Percentiles rank a stretch among this genome's conserved stretches.
phyloP scores from a whole-genome alignment of 2,113 vertebrate species.

The Bubo scandiacus region DNA sequence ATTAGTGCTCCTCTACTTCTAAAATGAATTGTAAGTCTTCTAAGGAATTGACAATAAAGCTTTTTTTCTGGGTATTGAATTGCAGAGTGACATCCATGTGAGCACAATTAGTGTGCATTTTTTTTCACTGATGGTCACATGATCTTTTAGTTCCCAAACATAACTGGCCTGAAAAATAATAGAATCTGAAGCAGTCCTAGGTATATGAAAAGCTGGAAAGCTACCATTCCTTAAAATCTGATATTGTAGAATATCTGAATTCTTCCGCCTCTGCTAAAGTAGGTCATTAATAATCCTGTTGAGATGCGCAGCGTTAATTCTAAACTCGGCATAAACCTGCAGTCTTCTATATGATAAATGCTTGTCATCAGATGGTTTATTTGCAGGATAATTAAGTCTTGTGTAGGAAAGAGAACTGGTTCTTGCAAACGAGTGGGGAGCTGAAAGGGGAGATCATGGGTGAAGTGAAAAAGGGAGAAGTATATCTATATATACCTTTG shows the following conservation, averaged over 20 bases:
- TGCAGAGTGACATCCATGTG: background rate
- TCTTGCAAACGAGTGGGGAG: background rate
- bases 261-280: background rate
- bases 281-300: background rate
- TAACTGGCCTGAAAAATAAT: background rate
- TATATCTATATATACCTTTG: background rate
- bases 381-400: background rate
- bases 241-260: background rate
- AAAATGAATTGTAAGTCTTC: background rate
- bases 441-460: background rate
- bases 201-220: background rate
- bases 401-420: background rate
- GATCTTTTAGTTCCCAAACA: background rate
- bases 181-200: background rate
- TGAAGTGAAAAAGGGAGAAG: background rate
- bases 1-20: background rate
- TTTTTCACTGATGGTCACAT: background rate
- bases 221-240: background rate
- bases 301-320: background rate
- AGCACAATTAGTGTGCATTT: background rate
- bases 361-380: background rate
- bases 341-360: background rate
- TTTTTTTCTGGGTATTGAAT: background rate
- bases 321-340: background rate
- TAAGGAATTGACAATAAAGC: background rate